Percentiles rank a stretch among this genome's conserved stretches.
Conservation (phyloP, 2,113 vertebrate genomes). For the Grammomys dolichurus region DNA sequence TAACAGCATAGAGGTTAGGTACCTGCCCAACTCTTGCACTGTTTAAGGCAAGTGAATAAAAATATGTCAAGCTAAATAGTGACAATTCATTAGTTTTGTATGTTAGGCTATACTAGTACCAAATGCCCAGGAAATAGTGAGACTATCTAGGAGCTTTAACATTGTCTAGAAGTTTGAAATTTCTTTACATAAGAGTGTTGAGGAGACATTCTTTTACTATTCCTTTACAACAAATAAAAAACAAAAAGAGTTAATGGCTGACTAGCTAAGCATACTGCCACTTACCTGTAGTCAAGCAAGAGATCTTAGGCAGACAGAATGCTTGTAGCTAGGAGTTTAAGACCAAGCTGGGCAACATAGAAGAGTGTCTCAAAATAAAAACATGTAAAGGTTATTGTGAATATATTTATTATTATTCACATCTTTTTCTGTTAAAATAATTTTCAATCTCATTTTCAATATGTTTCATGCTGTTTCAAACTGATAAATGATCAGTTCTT, state of each 20-base stretch:
- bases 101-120: background rate
- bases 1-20: too few species aligned
- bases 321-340: background rate
- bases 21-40: too few species aligned
- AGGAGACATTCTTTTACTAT: background rate
- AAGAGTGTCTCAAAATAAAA: background rate
- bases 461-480: background rate
- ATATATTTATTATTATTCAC: background rate
- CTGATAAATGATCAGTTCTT: background rate
- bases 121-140: background rate
- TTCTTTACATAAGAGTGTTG: background rate
- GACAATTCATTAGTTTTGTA: constrained; percentile 21
- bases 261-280: background rate
- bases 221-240: constrained; percentile 14
- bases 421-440: constrained; percentile 17
- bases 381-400: background rate
- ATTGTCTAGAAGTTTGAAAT: constrained; percentile 22
- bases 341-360: background rate
- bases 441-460: constrained; percentile 27
- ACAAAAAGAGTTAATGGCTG: background rate
- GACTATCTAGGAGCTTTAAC: constrained; percentile 1
- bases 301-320: background rate
- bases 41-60: background rate
- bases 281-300: background rate
- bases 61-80: background rate